These are phyloP conservation scores for Plumapathes pennacea DNA, from an alignment of 92 coral and sea anemone species.

Conservation along the genomic window DNA sequence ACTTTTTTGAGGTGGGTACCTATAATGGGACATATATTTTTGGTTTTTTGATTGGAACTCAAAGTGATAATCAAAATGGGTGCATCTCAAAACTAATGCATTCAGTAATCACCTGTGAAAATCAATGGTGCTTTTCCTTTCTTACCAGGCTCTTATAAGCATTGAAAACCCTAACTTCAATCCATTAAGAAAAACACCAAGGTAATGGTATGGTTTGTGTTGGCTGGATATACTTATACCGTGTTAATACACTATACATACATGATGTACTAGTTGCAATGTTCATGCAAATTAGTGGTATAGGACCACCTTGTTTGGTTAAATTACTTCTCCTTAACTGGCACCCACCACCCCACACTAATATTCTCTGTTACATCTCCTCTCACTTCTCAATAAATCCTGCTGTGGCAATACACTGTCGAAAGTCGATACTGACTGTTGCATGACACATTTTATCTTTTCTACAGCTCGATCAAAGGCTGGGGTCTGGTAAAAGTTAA, in stretches of 20 bases:
- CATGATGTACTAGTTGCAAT: no score
- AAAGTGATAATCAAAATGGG: background rate
- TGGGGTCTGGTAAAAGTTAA: constrained; percentile 91
- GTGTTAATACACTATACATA: background rate
- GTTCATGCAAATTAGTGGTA: no score
- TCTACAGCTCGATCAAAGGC: constrained; percentile 80
- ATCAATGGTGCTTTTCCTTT: no score
- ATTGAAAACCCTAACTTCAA: constrained; percentile 83
- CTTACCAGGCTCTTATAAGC: constrained; percentile 83
- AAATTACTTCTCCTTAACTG: no score
- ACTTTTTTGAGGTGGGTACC: constrained; percentile 87
- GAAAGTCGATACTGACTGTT: background rate
- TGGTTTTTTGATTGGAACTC: background rate
- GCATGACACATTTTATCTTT: background rate
- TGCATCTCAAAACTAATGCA: background rate
- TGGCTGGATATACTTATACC: background rate
- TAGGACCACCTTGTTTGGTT: no score
- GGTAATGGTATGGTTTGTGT: constrained; percentile 39
- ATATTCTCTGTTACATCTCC: no score
- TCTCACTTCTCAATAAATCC: background rate
- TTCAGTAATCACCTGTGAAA: background rate
- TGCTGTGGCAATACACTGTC: background rate
- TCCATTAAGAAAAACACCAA: constrained; percentile 81
- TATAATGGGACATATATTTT: background rate
- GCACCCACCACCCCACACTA: no score